Evolutionary conservation across 2,888 invertebrate genomes (phyloP).

Genomic region (Calameuta filiformis): DNA sequence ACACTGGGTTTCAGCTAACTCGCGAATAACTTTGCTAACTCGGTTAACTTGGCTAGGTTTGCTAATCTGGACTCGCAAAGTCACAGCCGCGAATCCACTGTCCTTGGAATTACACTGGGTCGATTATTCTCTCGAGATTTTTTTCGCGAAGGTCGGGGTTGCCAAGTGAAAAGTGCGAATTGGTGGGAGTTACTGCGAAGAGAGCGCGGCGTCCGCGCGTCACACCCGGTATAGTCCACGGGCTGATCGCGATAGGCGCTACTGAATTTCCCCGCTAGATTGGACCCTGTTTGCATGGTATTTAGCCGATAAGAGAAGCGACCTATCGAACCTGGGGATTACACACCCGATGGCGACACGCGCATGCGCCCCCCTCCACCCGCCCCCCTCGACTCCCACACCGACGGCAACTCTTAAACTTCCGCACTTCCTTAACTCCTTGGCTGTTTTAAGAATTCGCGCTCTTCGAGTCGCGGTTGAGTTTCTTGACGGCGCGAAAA

Average conservation of each 20-base stretch:
- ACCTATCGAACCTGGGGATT: conserved; percentile 51
- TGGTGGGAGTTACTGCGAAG: too few species aligned
- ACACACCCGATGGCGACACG: conserved; percentile 23
- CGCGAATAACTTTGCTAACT: conserved; percentile 7
- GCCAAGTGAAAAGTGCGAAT: background rate
- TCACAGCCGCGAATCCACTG: background rate
- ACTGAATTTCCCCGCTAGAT: conserved; percentile 42
- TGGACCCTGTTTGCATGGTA: conserved; percentile 55
- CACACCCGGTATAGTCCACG: too few species aligned
- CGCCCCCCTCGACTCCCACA: background rate
- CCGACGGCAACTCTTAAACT: conserved; percentile 9
- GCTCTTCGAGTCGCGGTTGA: background rate
- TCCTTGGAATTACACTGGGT: background rate
- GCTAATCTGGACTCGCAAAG: background rate
- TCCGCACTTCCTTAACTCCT: conserved; percentile 1
- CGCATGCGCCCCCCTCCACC: conserved; percentile 23
- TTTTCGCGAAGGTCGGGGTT: background rate
- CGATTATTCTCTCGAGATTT: background rate
- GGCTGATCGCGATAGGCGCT: conserved; percentile 29
- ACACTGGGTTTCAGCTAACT: conserved; percentile 47
- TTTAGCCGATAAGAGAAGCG: conserved; percentile 50
- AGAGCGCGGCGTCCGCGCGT: too few species aligned
- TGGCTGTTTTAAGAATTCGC: background rate
- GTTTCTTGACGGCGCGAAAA: background rate
- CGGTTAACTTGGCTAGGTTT: too few species aligned